Percentiles rank a stretch among this genome's conserved stretches.
phyloP scores from a whole-genome alignment of 2,113 vertebrate species.

The Capricornis sumatraensis region DNA sequence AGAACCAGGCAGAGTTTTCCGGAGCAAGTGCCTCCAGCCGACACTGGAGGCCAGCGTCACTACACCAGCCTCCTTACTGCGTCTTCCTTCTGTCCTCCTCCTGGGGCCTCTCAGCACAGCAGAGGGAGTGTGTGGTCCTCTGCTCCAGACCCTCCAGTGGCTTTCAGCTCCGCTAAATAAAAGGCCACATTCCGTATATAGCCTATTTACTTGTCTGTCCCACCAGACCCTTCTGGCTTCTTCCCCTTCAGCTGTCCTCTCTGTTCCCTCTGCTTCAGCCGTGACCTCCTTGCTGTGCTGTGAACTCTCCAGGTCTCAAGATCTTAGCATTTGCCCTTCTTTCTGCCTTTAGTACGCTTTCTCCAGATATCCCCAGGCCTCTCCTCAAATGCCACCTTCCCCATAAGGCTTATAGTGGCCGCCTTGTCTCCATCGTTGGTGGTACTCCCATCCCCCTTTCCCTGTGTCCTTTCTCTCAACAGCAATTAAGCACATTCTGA shows the following conservation, averaged over 20 bases:
- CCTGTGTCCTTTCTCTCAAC: neutral
- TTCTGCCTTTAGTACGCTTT: neutral
- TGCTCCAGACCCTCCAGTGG: neutral
- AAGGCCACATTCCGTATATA: neutral
- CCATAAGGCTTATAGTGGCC: accelerated
- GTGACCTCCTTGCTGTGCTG: neutral
- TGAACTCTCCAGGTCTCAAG: neutral
- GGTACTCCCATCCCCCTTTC: neutral
- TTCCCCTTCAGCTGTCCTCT: neutral
- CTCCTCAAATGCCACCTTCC: neutral
- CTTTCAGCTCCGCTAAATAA: neutral
- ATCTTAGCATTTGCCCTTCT: neutral
- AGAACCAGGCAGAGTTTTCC: neutral
- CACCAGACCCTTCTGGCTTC: neutral
- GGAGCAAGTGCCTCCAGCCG: neutral
- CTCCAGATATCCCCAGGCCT: neutral
- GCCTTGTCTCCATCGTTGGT: neutral
- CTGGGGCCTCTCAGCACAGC: no score
- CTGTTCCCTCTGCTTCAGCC: neutral
- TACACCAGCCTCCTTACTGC: neutral
- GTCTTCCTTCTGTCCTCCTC: neutral
- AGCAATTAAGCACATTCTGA: neutral
- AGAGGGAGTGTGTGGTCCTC: neutral
- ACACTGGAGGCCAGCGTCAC: neutral
- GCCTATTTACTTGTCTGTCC: neutral